phyloP scores from a whole-genome alignment of 2,888 invertebrate genomes.

The Drosophila setosimentum region DNA sequence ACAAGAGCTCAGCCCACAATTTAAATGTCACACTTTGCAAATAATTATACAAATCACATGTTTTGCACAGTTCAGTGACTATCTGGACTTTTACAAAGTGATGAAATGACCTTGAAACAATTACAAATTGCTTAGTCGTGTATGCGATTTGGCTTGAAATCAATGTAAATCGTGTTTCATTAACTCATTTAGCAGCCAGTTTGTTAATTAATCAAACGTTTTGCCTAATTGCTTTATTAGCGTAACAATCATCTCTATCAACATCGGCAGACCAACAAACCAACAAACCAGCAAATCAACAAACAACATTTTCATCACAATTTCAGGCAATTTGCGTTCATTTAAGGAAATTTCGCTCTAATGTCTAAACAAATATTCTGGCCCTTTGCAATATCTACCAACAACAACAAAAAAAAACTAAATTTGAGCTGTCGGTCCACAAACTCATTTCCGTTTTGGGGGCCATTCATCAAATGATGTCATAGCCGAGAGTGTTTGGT shows the following conservation, averaged over 20 bases:
- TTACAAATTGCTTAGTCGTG: slow-evolving; percentile 19
- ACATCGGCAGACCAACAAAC: slow-evolving; percentile 3
- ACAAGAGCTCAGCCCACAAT: not conserved
- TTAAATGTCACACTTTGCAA: not conserved
- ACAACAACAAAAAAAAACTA: slow-evolving; percentile 9
- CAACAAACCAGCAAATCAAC: slow-evolving; percentile 22
- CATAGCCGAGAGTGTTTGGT: slow-evolving; percentile 32
- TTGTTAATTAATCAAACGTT: slow-evolving; percentile 68
- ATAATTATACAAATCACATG: not conserved
- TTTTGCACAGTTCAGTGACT: slow-evolving; percentile 18
- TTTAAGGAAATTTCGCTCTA: slow-evolving; percentile 29
- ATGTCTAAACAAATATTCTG: slow-evolving; percentile 56
- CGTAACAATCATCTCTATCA: slow-evolving; percentile 8
- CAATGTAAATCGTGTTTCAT: slow-evolving; percentile 63
- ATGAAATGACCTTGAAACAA: slow-evolving; percentile 51
- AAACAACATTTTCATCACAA: slow-evolving; percentile 34
- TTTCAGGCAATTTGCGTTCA: slow-evolving; percentile 22
- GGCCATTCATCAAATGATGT: slow-evolving; percentile 65
- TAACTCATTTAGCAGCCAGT: slow-evolving; percentile 45
- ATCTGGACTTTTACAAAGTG: not conserved
- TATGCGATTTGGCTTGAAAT: slow-evolving; percentile 39
- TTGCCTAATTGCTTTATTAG: slow-evolving; percentile 72
- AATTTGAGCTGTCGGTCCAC: slow-evolving; percentile 23
- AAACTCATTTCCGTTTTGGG: slow-evolving; percentile 68
- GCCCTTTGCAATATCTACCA: slow-evolving; percentile 25